Evolutionary conservation across 2,888 invertebrate species (phyloP).

Genomic region (Eupithecia pulchellata): DNA sequence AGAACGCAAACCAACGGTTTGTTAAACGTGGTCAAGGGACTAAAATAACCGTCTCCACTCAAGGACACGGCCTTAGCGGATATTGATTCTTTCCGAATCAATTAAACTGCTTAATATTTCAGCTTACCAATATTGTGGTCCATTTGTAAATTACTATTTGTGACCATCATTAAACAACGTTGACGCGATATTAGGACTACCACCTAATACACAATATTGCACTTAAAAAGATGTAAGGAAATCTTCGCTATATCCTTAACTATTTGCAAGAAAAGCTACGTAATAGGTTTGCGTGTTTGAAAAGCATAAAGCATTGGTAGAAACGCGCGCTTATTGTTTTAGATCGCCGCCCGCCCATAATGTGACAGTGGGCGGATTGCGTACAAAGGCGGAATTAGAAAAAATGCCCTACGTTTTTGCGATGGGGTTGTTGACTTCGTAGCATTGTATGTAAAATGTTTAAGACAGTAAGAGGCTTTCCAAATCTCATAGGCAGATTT

Average conservation of each 20-base stretch:
- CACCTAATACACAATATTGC: neutral
- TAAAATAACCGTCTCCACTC: no score
- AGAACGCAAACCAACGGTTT: no score
- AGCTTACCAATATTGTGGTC: no score
- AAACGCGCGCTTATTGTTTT: conserved; percentile 81
- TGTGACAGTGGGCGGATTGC: conserved; percentile 75
- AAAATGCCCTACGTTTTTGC: conserved; percentile 28
- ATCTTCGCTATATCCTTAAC: neutral
- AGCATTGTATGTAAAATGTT: neutral
- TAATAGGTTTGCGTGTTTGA: conserved; percentile 66
- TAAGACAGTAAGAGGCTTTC: neutral
- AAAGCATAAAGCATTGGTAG: conserved; percentile 72
- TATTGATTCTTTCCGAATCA: no score
- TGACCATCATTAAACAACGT: no score
- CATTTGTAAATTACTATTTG: no score
- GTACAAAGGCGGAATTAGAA: conserved; percentile 48
- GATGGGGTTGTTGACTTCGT: neutral
- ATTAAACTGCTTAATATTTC: no score
- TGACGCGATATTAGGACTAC: no score
- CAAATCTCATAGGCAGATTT: neutral
- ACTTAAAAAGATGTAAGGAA: neutral
- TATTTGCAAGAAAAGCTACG: conserved; percentile 41
- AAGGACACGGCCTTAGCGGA: no score
- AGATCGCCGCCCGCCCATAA: conserved; percentile 78
- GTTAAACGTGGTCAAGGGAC: no score